Conservation (phyloP, 2,888 invertebrate species). For the Drosophila affinis region DNA sequence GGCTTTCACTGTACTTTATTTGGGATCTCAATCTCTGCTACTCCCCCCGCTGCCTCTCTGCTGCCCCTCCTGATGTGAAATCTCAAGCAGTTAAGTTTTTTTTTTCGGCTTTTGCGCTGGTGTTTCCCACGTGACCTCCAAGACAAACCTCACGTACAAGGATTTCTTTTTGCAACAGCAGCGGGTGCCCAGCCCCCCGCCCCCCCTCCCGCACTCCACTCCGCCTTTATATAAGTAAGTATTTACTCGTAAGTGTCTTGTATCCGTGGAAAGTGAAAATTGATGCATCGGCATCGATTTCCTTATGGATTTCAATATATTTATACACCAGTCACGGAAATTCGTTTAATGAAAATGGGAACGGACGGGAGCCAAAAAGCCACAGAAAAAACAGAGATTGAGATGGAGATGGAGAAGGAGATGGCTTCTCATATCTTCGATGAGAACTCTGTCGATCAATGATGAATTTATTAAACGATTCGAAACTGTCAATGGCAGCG, state of each 20-base stretch:
- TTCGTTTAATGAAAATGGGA: conserved; percentile 68
- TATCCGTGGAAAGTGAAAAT: conserved; percentile 70
- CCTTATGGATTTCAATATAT: conserved; percentile 79
- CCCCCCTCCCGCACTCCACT: background rate
- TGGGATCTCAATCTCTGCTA: conserved; percentile 49
- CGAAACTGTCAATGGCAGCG: conserved; percentile 7
- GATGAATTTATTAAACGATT: conserved; percentile 13
- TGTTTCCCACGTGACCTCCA: conserved; percentile 73
- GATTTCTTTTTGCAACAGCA: conserved; percentile 54
- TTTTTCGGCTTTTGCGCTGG: conserved; percentile 34
- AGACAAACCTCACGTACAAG: conserved; percentile 78
- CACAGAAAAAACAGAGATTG: background rate
- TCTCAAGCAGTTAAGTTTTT: conserved; percentile 36
- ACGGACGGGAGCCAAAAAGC: background rate
- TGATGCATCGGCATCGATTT: conserved; percentile 70
- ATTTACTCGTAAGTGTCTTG: conserved; percentile 53
- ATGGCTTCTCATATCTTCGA: background rate
- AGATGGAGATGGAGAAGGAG: background rate
- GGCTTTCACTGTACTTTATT: conserved; percentile 12
- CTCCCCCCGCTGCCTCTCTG: background rate
- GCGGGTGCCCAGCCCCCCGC: conserved; percentile 1
- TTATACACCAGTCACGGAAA: conserved; percentile 77
- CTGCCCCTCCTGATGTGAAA: conserved; percentile 43
- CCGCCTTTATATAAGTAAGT: conserved; percentile 62
- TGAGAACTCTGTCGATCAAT: conserved; percentile 14